Base-by-base conservation (phyloP, 1,140 invertebrate species). In the Paraescarpia echinospica region DNA sequence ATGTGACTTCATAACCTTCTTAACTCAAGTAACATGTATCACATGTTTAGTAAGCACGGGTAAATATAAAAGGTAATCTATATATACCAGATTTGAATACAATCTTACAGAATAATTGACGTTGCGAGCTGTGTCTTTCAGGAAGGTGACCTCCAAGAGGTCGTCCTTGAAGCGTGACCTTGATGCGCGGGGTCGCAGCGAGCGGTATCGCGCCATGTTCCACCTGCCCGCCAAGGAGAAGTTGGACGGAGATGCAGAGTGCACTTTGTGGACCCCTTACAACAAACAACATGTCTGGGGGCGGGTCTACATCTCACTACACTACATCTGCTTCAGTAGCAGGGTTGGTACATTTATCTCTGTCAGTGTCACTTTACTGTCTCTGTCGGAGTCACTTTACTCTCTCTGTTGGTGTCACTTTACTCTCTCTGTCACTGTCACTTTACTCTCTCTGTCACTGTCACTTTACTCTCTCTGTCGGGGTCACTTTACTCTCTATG, bases 311-410 rank as follows among this genome's bases (percentile, higher is more conserved):
- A 96, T 99, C 35, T 99, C 99, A 0, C 97, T 98, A 94, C 99
- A 99, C 96, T 99, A 98, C 96, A 97, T 99, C 94, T 99, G 99
- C 95, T 99, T 99, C 96, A 98, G 98, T 95, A 99, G 99, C 96
- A 97, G 98, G 96, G 98, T 99, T 96, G 97, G 93, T 93, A 90
- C 18, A 90, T 90, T 22, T 90, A 12, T 34, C 48, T 51, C 48
- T 51, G 48, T 51, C 48, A 9, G 48, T 51, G n/a, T n/a, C n/a
- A n/a, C n/a, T n/a, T n/a, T n/a, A n/a, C 48, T 51, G 48, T 51
- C 48, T 51, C n/a, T n/a, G n/a, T n/a, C n/a, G n/a, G n/a, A n/a
- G n/a, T n/a, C n/a, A n/a, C n/a, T n/a, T n/a, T n/a, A n/a, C 48
- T 48, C 41, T 48, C 41, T 48, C 5, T 48, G 41, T 48, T 14